Evolutionary conservation across 2,797 vertebrate genomes (phyloP).

Genomic region (Sebastes vulpes): DNA sequence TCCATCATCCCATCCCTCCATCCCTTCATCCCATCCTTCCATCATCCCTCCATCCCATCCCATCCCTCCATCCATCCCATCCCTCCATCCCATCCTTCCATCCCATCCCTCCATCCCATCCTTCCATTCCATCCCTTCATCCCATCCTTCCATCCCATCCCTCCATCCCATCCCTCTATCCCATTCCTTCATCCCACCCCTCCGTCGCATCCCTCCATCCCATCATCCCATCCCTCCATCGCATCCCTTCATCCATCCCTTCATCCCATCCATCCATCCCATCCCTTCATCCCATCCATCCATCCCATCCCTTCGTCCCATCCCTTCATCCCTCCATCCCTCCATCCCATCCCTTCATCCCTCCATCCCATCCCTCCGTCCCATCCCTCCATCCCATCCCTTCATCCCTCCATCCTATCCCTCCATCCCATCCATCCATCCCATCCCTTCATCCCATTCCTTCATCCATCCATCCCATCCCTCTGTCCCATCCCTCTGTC

Average conservation of each 20-base stretch:
- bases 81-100: neutral
- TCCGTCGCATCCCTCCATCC: no score
- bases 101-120: no score
- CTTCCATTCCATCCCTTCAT: fast-evolving
- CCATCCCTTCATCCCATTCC: neutral
- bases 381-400: neutral
- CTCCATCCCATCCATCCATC: neutral
- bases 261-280: neutral
- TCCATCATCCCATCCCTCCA: slow-evolving; percentile 4
- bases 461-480: no score
- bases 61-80: neutral
- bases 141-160: no score
- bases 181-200: no score
- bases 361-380: no score
- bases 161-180: no score
- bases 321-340: neutral
- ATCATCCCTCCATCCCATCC: neutral
- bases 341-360: neutral
- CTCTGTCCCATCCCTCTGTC: no score
- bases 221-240: no score
- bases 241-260: no score
- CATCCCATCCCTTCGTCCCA: neutral
- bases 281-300: no score
- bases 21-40: neutral
- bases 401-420: neutral